Conservation (phyloP, 2,797 vertebrate genomes). For the Eulemur coronatus region DNA sequence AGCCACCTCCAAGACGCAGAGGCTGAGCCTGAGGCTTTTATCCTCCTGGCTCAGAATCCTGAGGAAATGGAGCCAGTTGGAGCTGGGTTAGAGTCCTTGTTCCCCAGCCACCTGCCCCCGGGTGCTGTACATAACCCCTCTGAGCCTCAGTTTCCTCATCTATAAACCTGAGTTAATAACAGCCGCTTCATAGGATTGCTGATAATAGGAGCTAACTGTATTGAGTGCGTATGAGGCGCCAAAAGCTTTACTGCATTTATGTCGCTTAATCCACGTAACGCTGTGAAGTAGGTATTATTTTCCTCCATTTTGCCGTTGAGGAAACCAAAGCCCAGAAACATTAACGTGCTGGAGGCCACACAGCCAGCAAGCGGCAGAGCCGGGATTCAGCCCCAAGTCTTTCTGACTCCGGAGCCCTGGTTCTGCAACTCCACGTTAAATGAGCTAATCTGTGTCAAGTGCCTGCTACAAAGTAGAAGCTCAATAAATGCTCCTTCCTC, state of each 20-base stretch:
- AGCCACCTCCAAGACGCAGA: background rate
- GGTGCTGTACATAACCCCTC: background rate
- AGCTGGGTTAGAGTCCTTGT: background rate
- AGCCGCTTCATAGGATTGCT: background rate
- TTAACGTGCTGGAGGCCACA: background rate
- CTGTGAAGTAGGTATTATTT: background rate
- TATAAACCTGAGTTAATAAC: background rate
- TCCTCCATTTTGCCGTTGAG: background rate
- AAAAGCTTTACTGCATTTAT: background rate
- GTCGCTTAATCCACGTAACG: background rate
- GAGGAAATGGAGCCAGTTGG: background rate
- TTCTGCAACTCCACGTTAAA: background rate
- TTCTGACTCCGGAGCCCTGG: background rate
- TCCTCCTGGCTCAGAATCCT: background rate
- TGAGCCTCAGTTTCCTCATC: conserved; percentile 19
- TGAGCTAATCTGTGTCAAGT: conserved; percentile 29
- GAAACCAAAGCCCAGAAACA: background rate
- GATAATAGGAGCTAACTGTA: background rate
- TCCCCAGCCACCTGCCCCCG: background rate
- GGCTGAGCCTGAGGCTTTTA: background rate
- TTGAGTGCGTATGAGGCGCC: background rate
- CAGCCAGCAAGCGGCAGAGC: background rate
- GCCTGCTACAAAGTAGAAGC: conserved; percentile 43
- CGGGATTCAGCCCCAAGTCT: background rate
- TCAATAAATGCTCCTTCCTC: conserved; percentile 43